Percentiles rank a stretch among this genome's conserved stretches.
Conservation (phyloP, 2,113 vertebrate species). For the western clawed frog (Xenopus tropicalis) region DNA sequence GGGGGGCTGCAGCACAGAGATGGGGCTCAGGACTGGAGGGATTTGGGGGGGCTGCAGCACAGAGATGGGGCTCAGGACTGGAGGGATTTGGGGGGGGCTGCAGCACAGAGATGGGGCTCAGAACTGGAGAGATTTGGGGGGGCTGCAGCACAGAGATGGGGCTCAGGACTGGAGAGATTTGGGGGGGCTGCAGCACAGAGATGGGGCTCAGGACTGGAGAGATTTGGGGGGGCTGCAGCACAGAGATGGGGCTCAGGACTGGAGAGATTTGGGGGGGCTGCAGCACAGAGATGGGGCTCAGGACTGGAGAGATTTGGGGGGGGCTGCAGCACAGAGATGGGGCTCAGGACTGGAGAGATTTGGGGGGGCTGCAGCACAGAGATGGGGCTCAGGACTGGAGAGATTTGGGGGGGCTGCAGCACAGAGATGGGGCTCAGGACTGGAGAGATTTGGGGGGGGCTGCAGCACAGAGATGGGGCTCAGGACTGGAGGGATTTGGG, state of each 20-base stretch:
- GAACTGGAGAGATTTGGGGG: slow-evolving; percentile 29
- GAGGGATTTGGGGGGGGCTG: slow-evolving; percentile 55
- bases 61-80: background rate
- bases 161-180: background rate
- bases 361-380: slow-evolving; percentile 54
- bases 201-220: background rate
- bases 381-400: background rate
- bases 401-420: slow-evolving; percentile 55
- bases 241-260: background rate
- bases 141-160: slow-evolving; percentile 49
- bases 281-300: background rate
- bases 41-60: slow-evolving; percentile 55
- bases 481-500: background rate
- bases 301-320: slow-evolving; percentile 4
- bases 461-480: slow-evolving; percentile 25
- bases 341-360: background rate
- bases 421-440: background rate
- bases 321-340: slow-evolving; percentile 52
- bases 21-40: background rate
- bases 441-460: slow-evolving; percentile 50
- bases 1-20: slow-evolving; percentile 54
- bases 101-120: background rate
- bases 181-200: slow-evolving; percentile 54
- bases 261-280: slow-evolving; percentile 55
- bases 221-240: slow-evolving; percentile 55